Evolutionary conservation across 2,797 vertebrate species (phyloP).

Genomic region (Sebastes diaconus): DNA sequence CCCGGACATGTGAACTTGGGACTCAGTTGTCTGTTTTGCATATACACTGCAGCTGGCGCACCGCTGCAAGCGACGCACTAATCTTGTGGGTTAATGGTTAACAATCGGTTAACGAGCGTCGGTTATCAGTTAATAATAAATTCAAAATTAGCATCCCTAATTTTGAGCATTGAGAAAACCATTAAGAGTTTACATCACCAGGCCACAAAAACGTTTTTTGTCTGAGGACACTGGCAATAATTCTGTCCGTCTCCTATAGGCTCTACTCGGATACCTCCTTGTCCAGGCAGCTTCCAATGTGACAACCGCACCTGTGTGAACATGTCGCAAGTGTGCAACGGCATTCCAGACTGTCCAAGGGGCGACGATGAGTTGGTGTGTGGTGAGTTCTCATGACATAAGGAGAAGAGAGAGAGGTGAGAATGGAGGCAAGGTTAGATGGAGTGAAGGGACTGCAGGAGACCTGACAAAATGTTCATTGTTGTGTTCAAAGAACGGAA

Average conservation of each 20-base stretch:
- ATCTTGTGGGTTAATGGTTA: too few relatives aligned
- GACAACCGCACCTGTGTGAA: conserved; percentile 85
- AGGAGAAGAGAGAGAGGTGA: neutral
- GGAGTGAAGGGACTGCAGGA: neutral
- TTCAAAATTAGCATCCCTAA: too few relatives aligned
- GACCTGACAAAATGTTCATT: neutral
- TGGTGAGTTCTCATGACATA: conserved; percentile 71
- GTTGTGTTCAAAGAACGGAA: neutral
- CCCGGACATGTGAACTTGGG: too few relatives aligned
- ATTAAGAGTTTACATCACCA: too few relatives aligned
- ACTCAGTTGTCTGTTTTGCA: too few relatives aligned
- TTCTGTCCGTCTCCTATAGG: conserved; percentile 70
- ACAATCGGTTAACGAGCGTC: too few relatives aligned
- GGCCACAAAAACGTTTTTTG: neutral
- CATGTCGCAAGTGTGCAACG: conserved; percentile 80
- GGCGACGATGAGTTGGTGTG: conserved; percentile 88
- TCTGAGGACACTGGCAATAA: neutral
- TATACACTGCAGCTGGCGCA: too few relatives aligned
- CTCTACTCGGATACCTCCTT: conserved; percentile 81
- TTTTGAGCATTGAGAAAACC: neutral
- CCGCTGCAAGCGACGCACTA: too few relatives aligned
- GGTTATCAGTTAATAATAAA: too few relatives aligned
- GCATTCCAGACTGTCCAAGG: conserved; percentile 79
- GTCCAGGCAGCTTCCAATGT: conserved; percentile 84
- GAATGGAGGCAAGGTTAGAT: neutral